These are phyloP conservation scores for Babyrousa celebensis DNA, from an alignment of 2,797 vertebrate species.

Conservation along the genomic window DNA sequence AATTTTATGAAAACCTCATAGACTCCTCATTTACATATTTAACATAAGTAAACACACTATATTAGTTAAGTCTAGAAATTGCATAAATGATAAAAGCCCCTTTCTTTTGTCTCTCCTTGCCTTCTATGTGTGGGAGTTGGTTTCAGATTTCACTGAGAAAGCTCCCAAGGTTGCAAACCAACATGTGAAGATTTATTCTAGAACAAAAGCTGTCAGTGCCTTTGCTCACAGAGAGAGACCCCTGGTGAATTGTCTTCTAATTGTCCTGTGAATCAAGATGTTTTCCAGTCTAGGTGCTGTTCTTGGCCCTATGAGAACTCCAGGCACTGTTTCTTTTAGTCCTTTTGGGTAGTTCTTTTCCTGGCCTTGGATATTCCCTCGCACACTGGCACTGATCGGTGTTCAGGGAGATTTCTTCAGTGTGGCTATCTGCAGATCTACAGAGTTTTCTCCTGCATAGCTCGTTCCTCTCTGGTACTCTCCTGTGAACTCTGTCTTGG, in stretches of 20 bases:
- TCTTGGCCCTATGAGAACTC: not conserved
- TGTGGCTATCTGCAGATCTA: not conserved
- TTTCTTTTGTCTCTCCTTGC: no score
- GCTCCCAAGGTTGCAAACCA: no score
- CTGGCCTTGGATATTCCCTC: not conserved
- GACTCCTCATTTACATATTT: not conserved
- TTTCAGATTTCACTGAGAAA: no score
- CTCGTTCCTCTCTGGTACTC: not conserved
- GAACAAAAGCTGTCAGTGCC: not conserved
- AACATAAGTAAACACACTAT: not conserved
- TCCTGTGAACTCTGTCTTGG: not conserved
- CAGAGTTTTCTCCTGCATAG: not conserved
- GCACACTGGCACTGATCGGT: not conserved
- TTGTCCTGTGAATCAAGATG: not conserved
- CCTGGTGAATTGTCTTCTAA: not conserved
- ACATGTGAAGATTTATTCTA: not conserved
- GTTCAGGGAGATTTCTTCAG: not conserved
- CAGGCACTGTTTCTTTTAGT: not conserved
- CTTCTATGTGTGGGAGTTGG: no score
- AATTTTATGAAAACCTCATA: not conserved
- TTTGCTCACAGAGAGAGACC: not conserved
- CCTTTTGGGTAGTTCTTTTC: not conserved
- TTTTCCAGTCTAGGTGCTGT: not conserved
- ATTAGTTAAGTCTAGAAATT: slow-evolving; percentile 35
- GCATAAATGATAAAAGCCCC: slow-evolving; percentile 6